Base-by-base conservation (phyloP, 2,797 vertebrate species). In the Sebastes jordani region DNA sequence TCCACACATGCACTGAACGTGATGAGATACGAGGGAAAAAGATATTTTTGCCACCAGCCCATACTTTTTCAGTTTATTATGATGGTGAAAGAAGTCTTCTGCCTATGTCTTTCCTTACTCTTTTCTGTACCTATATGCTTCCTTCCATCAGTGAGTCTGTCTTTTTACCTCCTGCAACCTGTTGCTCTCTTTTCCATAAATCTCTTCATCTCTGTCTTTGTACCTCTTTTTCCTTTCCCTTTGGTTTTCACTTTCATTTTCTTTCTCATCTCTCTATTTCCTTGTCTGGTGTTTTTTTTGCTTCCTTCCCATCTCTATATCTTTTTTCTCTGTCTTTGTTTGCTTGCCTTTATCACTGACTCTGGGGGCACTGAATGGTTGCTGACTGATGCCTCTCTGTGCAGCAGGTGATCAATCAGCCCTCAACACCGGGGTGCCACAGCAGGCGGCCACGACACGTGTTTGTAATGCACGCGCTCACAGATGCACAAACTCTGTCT, bases 331-430 rank as follows among this genome's bases (percentile, higher is more conserved):
- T 71, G 18, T 58, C 29, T 42, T 60, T 61, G 32, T 74, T 73
- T 83, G 18, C 52, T 32, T 75, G 49, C 52, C 27, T 84, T 67
- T 49, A 25, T 87, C 36, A 25, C 67, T 62, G 25, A 71, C 82
- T 85, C 81, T 68, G 73, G 74, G 79, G 63, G 30, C 75, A 42
- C 36, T 20, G 56, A 72, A 46, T 38, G 61, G 66, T 79, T 71
- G 69, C 76, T 77, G 74, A 81, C 79, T 86, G 86, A 85, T 67
- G 73, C 59, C 70, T 86, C 61, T 66, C 65, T 81, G 78, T 89
- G 80, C 84, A 82, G 85, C 88, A 89, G 83, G 82, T 85, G 80
- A 92, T 92, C 87, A 85, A 85, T 90, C 70, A 66, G 69, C 56
- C 36, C 56, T 46, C 69, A 29, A 71, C 81, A 60, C 76, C 22